These are phyloP conservation scores for Poecilia wingei DNA, from an alignment of 2,797 vertebrate species.

Conservation along the genomic window DNA sequence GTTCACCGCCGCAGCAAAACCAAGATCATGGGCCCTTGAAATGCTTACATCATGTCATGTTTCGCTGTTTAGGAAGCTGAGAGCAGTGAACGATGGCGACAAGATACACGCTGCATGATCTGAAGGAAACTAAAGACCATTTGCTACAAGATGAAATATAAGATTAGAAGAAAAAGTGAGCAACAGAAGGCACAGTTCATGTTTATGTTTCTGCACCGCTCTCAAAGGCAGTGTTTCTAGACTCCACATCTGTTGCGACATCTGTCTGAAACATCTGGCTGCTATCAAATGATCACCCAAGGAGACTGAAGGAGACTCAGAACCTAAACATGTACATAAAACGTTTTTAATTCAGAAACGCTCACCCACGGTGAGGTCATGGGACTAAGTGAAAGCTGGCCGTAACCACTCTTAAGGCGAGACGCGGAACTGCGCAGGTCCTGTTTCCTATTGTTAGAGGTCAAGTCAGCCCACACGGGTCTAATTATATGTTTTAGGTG, in stretches of 20 bases:
- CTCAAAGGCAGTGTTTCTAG: conserved; percentile 19
- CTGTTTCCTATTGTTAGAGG: conserved; percentile 63
- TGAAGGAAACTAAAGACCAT: conserved; percentile 3
- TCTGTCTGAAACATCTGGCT: conserved; percentile 58
- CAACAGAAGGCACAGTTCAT: conserved; percentile 10
- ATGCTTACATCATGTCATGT: conserved; percentile 49
- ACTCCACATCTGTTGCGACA: conserved; percentile 46
- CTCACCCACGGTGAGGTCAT: conserved; percentile 8
- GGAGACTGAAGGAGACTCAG: conserved; percentile 14
- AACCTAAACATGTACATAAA: conserved; percentile 7
- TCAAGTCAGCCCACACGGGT: conserved; percentile 36
- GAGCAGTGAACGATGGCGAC: conserved; percentile 5
- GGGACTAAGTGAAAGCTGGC: conserved; percentile 16
- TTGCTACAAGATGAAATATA: background rate
- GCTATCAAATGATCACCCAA: conserved; percentile 12
- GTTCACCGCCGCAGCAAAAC: conserved; percentile 67
- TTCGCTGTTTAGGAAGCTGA: conserved; percentile 34
- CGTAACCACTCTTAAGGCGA: conserved; percentile 23
- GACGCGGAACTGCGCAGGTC: conserved; percentile 56
- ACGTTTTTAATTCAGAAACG: conserved; percentile 7
- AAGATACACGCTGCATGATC: conserved; percentile 17
- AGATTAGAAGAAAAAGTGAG: conserved; percentile 9
- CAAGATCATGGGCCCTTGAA: conserved; percentile 50
- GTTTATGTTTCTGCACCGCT: conserved; percentile 25
- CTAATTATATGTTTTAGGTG: conserved; percentile 27